Evolutionary conservation across 2,888 invertebrate genomes (phyloP).

Genomic region (Habroteleia sp.): DNA sequence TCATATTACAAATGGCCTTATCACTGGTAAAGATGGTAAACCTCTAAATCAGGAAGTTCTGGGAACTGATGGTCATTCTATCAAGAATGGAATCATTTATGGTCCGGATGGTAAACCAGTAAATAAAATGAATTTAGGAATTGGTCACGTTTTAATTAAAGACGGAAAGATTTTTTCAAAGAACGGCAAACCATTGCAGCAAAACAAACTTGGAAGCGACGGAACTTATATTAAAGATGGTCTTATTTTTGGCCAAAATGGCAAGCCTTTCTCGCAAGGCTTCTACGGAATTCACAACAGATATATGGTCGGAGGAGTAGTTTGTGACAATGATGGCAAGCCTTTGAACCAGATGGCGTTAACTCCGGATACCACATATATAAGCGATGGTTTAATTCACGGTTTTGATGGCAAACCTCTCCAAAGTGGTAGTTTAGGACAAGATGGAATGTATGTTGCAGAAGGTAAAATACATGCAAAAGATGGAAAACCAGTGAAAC

Average conservation of each 20-base stretch:
- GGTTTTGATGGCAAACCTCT: conserved; percentile 74
- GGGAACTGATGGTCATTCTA: conserved; percentile 69
- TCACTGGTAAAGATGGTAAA: conserved; percentile 75
- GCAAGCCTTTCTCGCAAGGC: conserved; percentile 76
- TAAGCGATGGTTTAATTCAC: conserved; percentile 75
- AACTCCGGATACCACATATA: conserved; percentile 75
- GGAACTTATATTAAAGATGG: conserved; percentile 77
- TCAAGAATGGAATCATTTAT: conserved; percentile 74
- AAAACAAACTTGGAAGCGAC: conserved; percentile 71
- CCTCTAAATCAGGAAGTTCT: conserved; percentile 70
- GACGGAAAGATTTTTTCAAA: conserved; percentile 76
- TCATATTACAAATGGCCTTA: conserved; percentile 72
- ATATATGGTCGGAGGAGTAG: conserved; percentile 76
- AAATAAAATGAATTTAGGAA: conserved; percentile 72
- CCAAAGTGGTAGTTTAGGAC: conserved; percentile 73
- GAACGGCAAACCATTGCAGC: conserved; percentile 74
- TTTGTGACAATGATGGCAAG: conserved; percentile 76
- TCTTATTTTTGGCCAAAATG: conserved; percentile 72
- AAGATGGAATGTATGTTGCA: conserved; percentile 73
- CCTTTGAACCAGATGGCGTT: conserved; percentile 73
- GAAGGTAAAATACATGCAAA: conserved; percentile 76
- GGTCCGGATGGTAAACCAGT: conserved; percentile 68
- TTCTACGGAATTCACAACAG: conserved; percentile 74
- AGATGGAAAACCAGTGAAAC: conserved; percentile 76
- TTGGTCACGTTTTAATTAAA: conserved; percentile 71